Base-by-base conservation (phyloP, 2,888 invertebrate genomes). In the Esperia sulphurella region DNA sequence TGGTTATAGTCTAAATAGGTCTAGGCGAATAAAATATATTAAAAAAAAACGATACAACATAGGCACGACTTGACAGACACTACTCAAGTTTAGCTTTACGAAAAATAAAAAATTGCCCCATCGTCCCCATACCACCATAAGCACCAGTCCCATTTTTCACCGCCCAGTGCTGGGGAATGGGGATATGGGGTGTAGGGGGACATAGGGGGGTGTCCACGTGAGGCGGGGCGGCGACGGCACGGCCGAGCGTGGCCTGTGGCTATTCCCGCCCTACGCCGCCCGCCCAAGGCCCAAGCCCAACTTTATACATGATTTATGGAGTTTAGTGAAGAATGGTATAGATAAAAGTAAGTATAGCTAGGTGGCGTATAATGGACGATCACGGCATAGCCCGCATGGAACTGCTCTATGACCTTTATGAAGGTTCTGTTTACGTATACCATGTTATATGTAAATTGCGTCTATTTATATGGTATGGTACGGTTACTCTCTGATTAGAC, bases 171-270 rank as follows among this genome's bases (percentile, higher is more conserved):
- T 21, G 21, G 21, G 21, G 21, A n/a, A 21, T 21, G 21, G 21
- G 21, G 21, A 21, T 3, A 5, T 21, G 5, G 21, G 2, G 5
- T 21, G 5, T 21, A 21, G 21, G 21, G 49, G 54, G 55, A 57
- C 47, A 49, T 47, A 52, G 59, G 71, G 72, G 71, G 75, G 63
- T 68, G 72, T 63, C 69, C 71, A 68, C 59, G 67, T 64, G 63
- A 66, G 73, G 69, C 63, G 67, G 80, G 80, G 81, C 80, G 79
- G 80, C 51, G 79, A 71, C 68, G 72, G 74, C 65, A 71, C 74
- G 69, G 72, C 62, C 74, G 69, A 63, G 75, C 81, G 83, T 80
- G 85, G 77, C 85, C 84, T 68, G 71, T 86, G 86, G 83, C 85
- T 71, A 83, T 81, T 83, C 63, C 76, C 75, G 77, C 76, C 79